Percentiles rank a stretch among this genome's conserved stretches.
Evolutionary conservation across 1,140 invertebrate genomes (phyloP).

Genomic region (Agrilus planipennis): DNA sequence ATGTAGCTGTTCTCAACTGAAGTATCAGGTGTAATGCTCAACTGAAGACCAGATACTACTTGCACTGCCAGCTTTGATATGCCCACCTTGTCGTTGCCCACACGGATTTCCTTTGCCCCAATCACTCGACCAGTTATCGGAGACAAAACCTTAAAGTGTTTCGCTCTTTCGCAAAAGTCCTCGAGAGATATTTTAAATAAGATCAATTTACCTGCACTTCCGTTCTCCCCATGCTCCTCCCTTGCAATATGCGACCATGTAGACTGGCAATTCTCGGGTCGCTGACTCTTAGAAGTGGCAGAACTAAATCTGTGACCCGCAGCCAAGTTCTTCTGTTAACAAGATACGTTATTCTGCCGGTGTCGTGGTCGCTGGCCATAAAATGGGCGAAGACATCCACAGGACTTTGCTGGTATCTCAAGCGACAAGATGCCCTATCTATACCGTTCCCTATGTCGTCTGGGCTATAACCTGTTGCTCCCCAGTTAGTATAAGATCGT

Average conservation of each 20-base stretch:
- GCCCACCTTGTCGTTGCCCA: conserved; percentile 82
- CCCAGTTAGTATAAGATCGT: conserved; percentile 44
- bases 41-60: conserved; percentile 80
- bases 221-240: conserved; percentile 75
- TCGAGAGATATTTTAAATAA: neutral
- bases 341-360: conserved; percentile 79
- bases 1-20: conserved; percentile 79
- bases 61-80: conserved; percentile 70
- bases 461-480: conserved; percentile 36
- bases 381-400: conserved; percentile 86
- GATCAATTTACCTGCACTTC: conserved; percentile 67
- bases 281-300: conserved; percentile 68
- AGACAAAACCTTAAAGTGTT: conserved; percentile 55
- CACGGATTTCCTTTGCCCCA: conserved; percentile 80
- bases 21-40: conserved; percentile 76
- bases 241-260: conserved; percentile 70
- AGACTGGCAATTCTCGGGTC: conserved; percentile 79
- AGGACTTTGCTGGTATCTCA: conserved; percentile 81
- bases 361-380: conserved; percentile 80
- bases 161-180: neutral
- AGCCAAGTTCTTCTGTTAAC: conserved; percentile 78
- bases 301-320: conserved; percentile 82
- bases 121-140: conserved; percentile 85
- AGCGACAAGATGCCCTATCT: conserved; percentile 55
- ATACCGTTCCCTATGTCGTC: conserved; percentile 43